Evolutionary conservation across 35 echinoderm and acorn worm genomes (phyloP).

Genomic region (Lytechinus pictus): DNA sequence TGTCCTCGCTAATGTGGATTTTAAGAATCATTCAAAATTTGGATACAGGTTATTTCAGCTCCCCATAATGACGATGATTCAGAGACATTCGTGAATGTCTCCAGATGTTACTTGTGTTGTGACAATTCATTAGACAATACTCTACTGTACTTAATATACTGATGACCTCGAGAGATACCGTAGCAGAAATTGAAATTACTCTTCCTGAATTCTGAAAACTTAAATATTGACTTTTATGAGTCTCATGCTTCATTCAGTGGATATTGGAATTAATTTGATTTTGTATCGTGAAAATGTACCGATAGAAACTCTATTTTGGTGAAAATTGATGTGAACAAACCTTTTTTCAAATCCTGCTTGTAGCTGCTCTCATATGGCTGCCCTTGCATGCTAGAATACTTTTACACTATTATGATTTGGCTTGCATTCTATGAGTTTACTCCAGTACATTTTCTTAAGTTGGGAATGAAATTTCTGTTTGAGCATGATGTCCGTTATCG

Average conservation of each 20-base stretch:
- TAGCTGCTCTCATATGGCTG: not conserved
- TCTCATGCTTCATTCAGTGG: not conserved
- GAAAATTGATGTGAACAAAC: not conserved
- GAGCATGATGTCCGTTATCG: not conserved
- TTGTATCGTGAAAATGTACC: no score
- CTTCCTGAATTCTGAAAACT: not conserved
- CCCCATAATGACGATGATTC: not conserved
- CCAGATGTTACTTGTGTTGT: not conserved
- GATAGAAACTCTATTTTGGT: not conserved
- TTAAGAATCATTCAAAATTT: not conserved
- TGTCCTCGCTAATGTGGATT: not conserved
- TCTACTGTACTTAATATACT: not conserved
- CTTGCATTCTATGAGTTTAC: not conserved
- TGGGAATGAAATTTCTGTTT: not conserved
- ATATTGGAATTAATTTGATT: not conserved
- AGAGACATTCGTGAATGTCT: not conserved
- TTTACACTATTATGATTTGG: not conserved
- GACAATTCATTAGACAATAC: not conserved
- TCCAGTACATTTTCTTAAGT: not conserved
- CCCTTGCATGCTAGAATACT: not conserved
- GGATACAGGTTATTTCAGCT: not conserved
- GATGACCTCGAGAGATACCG: not conserved
- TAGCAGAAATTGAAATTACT: not conserved
- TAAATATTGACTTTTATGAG: not conserved
- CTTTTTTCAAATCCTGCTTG: not conserved